A percentile compares a stretch with the other conserved stretches of the same genome.
Evolutionary conservation across 2,888 invertebrate genomes (phyloP).

Genomic region (Drosophila ustulata): DNA sequence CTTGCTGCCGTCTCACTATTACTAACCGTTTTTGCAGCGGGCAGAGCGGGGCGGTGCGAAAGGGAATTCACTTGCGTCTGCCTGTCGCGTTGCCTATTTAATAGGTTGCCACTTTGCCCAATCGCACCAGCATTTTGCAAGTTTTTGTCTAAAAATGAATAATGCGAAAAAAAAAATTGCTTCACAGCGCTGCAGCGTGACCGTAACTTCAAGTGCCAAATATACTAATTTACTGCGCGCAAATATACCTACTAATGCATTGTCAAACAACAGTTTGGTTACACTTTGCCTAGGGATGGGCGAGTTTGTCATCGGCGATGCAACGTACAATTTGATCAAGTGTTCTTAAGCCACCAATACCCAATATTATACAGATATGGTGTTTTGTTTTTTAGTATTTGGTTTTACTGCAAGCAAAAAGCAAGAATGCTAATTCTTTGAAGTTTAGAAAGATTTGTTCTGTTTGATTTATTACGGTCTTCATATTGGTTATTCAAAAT

Average conservation of each 20-base stretch:
- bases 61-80: conserved; percentile 26
- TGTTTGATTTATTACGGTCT: too few relatives aligned
- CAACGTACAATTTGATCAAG: too few relatives aligned
- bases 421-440: too few relatives aligned
- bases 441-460: too few relatives aligned
- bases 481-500: too few relatives aligned
- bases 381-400: too few relatives aligned
- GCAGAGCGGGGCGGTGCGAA: background rate
- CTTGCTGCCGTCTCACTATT: conserved; percentile 11
- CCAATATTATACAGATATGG: too few relatives aligned
- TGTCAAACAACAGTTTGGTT: background rate
- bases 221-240: background rate
- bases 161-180: conserved; percentile 71
- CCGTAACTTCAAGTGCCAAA: conserved; percentile 30
- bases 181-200: conserved; percentile 56
- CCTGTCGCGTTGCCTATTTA: conserved; percentile 36
- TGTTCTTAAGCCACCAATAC: too few relatives aligned
- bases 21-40: background rate
- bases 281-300: background rate
- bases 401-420: too few relatives aligned
- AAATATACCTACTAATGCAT: background rate
- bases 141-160: conserved; percentile 56
- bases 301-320: background rate
- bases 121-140: conserved; percentile 54
- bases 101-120: conserved; percentile 49